A percentile compares a stretch with the other conserved stretches of the same genome.
Evolutionary conservation across 2,113 vertebrate genomes (phyloP).

Genomic region (Oceanites oceanicus): DNA sequence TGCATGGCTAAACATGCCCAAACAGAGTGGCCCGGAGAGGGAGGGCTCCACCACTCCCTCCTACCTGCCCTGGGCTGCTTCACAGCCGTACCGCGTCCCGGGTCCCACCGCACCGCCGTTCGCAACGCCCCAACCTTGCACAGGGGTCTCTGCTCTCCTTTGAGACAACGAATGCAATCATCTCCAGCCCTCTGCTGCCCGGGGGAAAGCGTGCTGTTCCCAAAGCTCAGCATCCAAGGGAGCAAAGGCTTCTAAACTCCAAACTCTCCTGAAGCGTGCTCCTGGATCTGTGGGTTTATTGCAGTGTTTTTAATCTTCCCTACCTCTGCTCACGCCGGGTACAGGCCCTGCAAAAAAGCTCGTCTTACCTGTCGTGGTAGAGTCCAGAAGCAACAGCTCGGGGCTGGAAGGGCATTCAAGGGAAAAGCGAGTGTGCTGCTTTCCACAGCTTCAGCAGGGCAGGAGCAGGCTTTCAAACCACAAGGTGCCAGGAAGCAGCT

Average conservation of each 20-base stretch:
- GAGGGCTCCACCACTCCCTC: background rate
- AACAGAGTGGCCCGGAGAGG: rapidly evolving
- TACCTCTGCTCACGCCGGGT: background rate
- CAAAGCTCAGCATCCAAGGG: background rate
- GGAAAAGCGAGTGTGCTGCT: background rate
- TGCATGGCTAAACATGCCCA: background rate
- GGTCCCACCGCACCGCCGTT: rapidly evolving
- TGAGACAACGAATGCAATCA: rapidly evolving
- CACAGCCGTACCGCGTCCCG: background rate
- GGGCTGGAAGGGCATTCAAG: background rate
- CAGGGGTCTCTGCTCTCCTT: rapidly evolving
- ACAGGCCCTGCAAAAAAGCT: background rate
- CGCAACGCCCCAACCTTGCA: background rate
- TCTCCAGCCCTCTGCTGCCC: background rate
- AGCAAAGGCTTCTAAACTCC: background rate
- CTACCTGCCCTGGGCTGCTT: background rate
- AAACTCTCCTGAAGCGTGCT: no score
- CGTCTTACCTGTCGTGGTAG: background rate
- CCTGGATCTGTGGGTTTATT: background rate
- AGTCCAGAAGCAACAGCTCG: background rate
- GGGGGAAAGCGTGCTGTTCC: background rate
- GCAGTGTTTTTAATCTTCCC: background rate
- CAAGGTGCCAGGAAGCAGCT: background rate
- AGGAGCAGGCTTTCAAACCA: rapidly evolving
- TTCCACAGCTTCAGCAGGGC: background rate